Evolutionary conservation across 1,140 invertebrate genomes (phyloP).

Genomic region (Aphelenchoides fujianensis): DNA sequence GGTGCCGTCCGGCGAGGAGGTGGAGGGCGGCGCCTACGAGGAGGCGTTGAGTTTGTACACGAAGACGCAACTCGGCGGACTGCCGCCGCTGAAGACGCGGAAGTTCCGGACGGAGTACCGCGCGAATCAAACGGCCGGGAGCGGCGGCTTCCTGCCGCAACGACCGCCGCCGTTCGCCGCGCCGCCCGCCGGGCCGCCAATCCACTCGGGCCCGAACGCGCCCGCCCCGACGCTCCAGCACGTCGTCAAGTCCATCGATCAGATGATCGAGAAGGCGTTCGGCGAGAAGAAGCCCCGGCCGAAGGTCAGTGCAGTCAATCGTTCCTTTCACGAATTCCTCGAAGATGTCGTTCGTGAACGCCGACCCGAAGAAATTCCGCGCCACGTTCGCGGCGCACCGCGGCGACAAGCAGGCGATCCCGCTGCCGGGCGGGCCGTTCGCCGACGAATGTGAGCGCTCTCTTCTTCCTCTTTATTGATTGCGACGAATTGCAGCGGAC

Average conservation of each 20-base stretch:
- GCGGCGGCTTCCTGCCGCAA: too few relatives aligned
- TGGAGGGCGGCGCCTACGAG: conserved; percentile 14
- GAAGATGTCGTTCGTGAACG: background rate
- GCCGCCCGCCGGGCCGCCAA: too few relatives aligned
- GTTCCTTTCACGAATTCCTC: background rate
- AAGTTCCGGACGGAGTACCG: too few relatives aligned
- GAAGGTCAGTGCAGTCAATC: background rate
- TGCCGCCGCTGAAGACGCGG: too few relatives aligned
- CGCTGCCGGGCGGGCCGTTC: conserved; percentile 8
- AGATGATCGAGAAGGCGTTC: conserved; percentile 18
- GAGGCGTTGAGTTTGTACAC: conserved; percentile 21
- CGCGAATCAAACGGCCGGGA: too few relatives aligned
- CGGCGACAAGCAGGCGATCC: conserved; percentile 31
- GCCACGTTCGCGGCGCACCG: conserved; percentile 33
- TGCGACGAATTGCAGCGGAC: conserved; percentile 27
- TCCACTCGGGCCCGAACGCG: background rate
- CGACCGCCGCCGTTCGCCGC: background rate
- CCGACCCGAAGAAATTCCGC: conserved; percentile 22
- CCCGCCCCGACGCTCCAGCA: conserved; percentile 8
- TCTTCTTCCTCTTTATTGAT: background rate
- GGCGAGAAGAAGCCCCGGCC: conserved; percentile 19
- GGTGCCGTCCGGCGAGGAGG: background rate
- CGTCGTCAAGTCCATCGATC: conserved; percentile 19
- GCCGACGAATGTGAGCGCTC: conserved; percentile 28
- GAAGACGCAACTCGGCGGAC: conserved; percentile 15